Evolutionary conservation across 2,797 vertebrate genomes (phyloP), one percentile per base, ranked within the genome.

Genomic region (Micropoecilia bifurca): DNA sequence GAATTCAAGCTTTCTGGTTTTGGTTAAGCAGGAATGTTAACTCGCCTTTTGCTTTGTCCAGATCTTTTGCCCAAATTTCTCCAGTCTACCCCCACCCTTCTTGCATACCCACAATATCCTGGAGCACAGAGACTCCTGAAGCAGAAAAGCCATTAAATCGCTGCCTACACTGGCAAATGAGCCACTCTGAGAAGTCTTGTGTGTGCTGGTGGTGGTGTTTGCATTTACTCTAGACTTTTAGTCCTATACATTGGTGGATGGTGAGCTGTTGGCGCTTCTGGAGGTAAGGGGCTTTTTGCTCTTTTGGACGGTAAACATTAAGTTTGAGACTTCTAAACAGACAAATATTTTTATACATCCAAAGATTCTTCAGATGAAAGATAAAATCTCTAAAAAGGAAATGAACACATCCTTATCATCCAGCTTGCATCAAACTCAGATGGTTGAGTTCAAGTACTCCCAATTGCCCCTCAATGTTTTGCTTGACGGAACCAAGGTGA

Each of bases 21-120:
- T 92, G 89, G 92, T 95, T 93, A 94, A 71, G 59, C 77, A 90
- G 92, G 93, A 95, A 94, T 95, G 93, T 94, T 84, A 72, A 84
- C 89, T 89, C 78, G 48, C 83, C 80, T 85, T 83, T 20, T 63
- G 85, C 91, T 91, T 85, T 92, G 90, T 93, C 91, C 91, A 85
- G 79, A 88, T 84, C 77, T 81, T 77, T 84, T 84, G 84, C 59
- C 80, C 85, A 84, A 81, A 82, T 78, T 73, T 50, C 76, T 83
- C 77, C 50, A 80, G 82, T 22, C 77, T 55, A 0, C 73, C 80
- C 79, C 80, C 41, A 74, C 85, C 28, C 20, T 79, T 81, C 83
- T 73, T 30, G 0, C 57, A 59, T 59, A 59, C 57, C 79, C 59
- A 30, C 59, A 33, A 83, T 76, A 69, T 81, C 76, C 85, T 79